Evolutionary conservation across 2,797 vertebrate genomes (phyloP).

Genomic region (Xenentodon cancila): DNA sequence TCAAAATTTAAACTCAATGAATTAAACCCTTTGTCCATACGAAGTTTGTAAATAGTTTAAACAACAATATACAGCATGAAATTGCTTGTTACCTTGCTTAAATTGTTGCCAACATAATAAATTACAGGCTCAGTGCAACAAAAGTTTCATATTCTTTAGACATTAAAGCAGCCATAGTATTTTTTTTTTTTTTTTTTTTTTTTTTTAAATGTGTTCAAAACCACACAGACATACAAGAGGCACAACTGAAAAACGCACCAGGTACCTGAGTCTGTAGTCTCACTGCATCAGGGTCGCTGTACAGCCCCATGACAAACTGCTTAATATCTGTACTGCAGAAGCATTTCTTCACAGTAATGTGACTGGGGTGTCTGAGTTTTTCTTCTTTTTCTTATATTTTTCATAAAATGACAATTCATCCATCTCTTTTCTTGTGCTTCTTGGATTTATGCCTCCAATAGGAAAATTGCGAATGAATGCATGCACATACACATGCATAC

Average conservation of each 20-base stretch:
- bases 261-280: background rate
- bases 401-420: too few species aligned
- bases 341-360: background rate
- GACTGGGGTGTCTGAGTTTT: background rate
- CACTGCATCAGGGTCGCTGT: background rate
- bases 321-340: background rate
- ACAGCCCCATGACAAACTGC: background rate
- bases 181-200: too few species aligned
- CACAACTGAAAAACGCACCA: background rate
- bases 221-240: background rate
- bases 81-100: constrained; percentile 26
- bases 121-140: background rate
- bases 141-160: background rate
- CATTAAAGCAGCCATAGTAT: background rate
- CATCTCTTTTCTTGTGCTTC: background rate
- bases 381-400: too few species aligned
- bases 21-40: background rate
- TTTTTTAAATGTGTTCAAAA: background rate
- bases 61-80: constrained; percentile 20
- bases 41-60: background rate
- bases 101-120: constrained; percentile 13
- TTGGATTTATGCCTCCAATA: background rate
- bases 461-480: background rate
- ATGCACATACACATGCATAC: background rate
- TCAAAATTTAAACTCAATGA: background rate